Conservation (phyloP, 2,888 invertebrate species). For the Patella caerulea region DNA sequence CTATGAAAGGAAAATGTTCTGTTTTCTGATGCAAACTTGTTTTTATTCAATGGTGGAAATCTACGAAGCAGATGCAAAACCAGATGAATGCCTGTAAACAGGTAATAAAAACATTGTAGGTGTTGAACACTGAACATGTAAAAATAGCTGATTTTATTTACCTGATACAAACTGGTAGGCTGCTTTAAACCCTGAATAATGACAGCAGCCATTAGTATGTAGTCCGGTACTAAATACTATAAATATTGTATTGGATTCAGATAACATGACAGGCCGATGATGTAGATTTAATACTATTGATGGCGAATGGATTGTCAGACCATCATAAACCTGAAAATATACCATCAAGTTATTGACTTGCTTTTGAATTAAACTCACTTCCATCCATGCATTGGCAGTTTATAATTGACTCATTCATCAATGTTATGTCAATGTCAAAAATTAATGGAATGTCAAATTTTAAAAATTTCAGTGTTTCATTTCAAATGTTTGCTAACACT, state of each 20-base stretch:
- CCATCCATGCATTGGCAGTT: neutral
- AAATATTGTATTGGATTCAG: slow-evolving; percentile 55
- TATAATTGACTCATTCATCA: neutral
- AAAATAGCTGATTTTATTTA: slow-evolving; percentile 26
- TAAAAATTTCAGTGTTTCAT: neutral
- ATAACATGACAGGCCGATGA: slow-evolving; percentile 55
- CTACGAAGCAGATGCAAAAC: no score
- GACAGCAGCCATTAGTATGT: slow-evolving; percentile 46
- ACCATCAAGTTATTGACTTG: neutral
- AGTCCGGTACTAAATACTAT: slow-evolving; percentile 57
- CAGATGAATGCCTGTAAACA: no score
- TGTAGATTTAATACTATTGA: slow-evolving; percentile 48
- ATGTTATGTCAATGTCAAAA: neutral
- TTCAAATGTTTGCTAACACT: neutral
- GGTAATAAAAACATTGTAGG: no score
- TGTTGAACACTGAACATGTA: neutral
- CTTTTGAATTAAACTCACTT: no score
- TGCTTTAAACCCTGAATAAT: slow-evolving; percentile 60
- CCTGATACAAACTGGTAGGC: slow-evolving; percentile 61
- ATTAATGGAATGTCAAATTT: neutral
- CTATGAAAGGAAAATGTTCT: no score
- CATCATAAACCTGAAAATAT: slow-evolving; percentile 56
- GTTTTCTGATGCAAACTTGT: no score
- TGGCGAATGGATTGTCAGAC: slow-evolving; percentile 47
- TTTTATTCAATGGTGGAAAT: no score